phyloP scores from a whole-genome alignment of 2,888 invertebrate genomes.

The Horisme vitalbata region DNA sequence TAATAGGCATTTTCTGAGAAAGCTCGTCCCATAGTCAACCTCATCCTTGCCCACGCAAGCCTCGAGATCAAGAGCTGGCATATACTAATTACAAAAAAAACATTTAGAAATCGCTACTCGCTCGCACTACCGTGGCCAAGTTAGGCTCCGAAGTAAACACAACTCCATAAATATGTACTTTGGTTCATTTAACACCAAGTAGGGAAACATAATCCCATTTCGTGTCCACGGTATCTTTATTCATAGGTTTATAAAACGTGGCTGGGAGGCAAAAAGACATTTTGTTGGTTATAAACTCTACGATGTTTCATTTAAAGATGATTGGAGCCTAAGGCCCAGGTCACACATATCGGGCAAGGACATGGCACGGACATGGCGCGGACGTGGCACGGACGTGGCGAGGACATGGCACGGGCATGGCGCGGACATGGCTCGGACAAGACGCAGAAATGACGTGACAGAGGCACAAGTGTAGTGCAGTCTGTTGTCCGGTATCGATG shows the following conservation, averaged over 20 bases:
- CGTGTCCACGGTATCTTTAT: slow-evolving; percentile 28
- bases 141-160: slow-evolving; percentile 24
- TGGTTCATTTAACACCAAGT: slow-evolving; percentile 34
- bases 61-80: too few relatives aligned
- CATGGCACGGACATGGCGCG: too few relatives aligned
- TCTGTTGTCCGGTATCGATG: too few relatives aligned
- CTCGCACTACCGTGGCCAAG: slow-evolving; percentile 1
- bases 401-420: too few relatives aligned
- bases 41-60: too few relatives aligned
- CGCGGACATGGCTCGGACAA: too few relatives aligned
- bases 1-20: too few relatives aligned
- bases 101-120: background rate
- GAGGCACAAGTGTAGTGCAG: too few relatives aligned
- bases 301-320: background rate
- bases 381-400: too few relatives aligned
- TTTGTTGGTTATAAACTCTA: background rate
- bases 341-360: too few relatives aligned
- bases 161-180: slow-evolving; percentile 31
- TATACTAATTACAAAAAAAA: background rate
- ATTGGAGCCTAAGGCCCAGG: slow-evolving; percentile 2
- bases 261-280: background rate
- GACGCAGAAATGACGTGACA: too few relatives aligned
- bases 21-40: too few relatives aligned
- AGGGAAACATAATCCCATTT: slow-evolving; percentile 27
- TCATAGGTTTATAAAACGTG: slow-evolving; percentile 22